phyloP scores from a whole-genome alignment of 2,113 vertebrate genomes.

The Syngnathus typhle region DNA sequence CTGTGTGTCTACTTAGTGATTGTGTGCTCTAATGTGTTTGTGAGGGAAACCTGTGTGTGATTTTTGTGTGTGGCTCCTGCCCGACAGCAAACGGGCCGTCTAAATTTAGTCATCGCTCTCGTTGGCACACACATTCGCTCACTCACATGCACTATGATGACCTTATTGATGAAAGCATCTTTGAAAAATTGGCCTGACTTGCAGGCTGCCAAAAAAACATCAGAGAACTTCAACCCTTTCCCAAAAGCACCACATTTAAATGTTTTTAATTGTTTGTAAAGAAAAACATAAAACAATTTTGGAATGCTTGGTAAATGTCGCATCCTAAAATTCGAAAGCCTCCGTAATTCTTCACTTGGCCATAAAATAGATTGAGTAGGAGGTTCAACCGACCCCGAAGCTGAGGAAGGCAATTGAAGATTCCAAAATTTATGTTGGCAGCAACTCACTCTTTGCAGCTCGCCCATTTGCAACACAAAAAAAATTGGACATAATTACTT shows the following conservation, averaged over 20 bases:
- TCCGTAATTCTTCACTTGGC: not conserved
- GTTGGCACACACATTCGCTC: slow-evolving; percentile 1
- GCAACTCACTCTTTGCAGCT: not conserved
- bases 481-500: not conserved
- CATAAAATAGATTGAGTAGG: slow-evolving; percentile 4
- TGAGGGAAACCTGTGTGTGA: not conserved
- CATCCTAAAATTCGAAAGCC: not conserved
- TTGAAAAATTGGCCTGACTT: too few species aligned
- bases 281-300: too few species aligned
- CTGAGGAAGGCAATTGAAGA: not conserved
- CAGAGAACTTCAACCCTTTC: too few species aligned
- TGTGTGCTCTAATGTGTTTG: not conserved
- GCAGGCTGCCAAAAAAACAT: too few species aligned
- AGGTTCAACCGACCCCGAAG: not conserved
- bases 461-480: not conserved
- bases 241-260: too few species aligned
- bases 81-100: slow-evolving; percentile 26
- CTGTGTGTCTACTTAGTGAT: not conserved
- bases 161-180: too few species aligned
- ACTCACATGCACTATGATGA: not conserved
- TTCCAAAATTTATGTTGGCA: not conserved
- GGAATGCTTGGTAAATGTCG: not conserved
- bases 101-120: slow-evolving; percentile 50
- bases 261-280: too few species aligned
- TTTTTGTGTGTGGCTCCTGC: slow-evolving; percentile 1